Evolutionary conservation across 2,888 invertebrate genomes (phyloP), one percentile per base, ranked within the genome.

Genomic region (Rutpela maculata): DNA sequence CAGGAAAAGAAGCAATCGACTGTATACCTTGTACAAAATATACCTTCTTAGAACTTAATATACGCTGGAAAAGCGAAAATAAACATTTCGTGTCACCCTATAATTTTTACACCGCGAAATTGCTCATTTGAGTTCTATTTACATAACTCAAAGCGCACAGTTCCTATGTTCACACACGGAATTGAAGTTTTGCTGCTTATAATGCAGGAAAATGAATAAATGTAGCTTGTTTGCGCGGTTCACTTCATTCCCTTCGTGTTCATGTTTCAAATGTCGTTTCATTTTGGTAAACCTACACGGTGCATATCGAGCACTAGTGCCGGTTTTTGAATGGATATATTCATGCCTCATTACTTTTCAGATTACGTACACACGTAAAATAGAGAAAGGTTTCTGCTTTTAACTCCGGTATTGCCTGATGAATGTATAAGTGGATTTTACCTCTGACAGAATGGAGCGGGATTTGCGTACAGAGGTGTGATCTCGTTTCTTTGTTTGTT

Each of bases 111-210:
- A 15, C 38, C 10, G 38, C 63, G 18, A n/a, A 63, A 63, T 63
- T 63, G 63, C 63, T 63, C 63, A 63, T 63, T 63, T 63, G 63
- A 38, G 63, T 9, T 1, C 35, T 31, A 63, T 63, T 38, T 63
- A 35, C 63, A 35, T 35, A 35, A 35, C 31, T 35, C 31, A 15
- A 15, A 62, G 19, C 5, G 31, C 62, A 62, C 17, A 62, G 62
- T 62, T 62, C 19, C 31, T 2, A 18, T 12, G 15, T 31, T 31
- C 11, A 17, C 38, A 35, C n/a, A 63, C 35, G 38, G 17, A 63
- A 63, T 63, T 63, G 63, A 63, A 35, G 35, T 63, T 31, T 35
- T 19, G 60, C 60, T 62, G 60, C 60, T 22, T 62, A 22, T 62
- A 62, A 62, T 22, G 60, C 22, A 26, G 60, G 60, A 22, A 26